Base-by-base conservation (phyloP, 2,888 invertebrate species). In the Lottia scabra region DNA sequence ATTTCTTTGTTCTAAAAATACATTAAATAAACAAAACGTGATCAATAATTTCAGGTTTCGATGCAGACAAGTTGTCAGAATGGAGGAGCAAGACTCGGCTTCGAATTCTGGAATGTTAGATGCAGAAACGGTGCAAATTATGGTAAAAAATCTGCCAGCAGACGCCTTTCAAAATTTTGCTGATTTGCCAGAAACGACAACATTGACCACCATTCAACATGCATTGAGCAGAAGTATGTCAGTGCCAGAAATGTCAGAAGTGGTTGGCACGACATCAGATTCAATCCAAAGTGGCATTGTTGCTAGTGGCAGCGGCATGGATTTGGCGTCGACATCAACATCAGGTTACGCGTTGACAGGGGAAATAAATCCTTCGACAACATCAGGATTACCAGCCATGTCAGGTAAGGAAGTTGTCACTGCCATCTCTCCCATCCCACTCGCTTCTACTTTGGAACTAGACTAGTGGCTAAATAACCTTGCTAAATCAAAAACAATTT, bases 121-220 rank as follows among this genome's bases (percentile, higher is more conserved):
- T 56, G 56, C 56, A 10, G 19, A 56, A 56, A 56, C 56, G 19
- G 56, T 56, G 19, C 56, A 56, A 23, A 56, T 56, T 23, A 56
- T 56, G 56, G 56, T 56, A 19, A 56, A 56, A 56, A 56, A 56
- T 56, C 56, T 56, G 13, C 56, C 56, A 13, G 56, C 56, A 56
- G 56, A 56, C 19, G 56, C 56, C 15, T 56, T 56, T 23, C 56
- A n/a, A 19, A 56, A 56, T 23, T 38, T 38, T 38, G 38, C 38
- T 38, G 38, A 38, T 38, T 5, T 56, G 10, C 19, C 23, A 23
- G 56, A 56, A 56, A 56, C 56, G 10, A 56, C 56, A 56, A 19
- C 56, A 56, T 10, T 38, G 5, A 38, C 8, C 38, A 38, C 38
- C 38, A 56, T 56, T 23, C 56, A 56, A 56, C 56, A 12, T 12